Percentiles rank a stretch among this genome's conserved stretches.
Evolutionary conservation across 2,797 vertebrate genomes (phyloP).

Genomic region (Pelochelys cantorii): DNA sequence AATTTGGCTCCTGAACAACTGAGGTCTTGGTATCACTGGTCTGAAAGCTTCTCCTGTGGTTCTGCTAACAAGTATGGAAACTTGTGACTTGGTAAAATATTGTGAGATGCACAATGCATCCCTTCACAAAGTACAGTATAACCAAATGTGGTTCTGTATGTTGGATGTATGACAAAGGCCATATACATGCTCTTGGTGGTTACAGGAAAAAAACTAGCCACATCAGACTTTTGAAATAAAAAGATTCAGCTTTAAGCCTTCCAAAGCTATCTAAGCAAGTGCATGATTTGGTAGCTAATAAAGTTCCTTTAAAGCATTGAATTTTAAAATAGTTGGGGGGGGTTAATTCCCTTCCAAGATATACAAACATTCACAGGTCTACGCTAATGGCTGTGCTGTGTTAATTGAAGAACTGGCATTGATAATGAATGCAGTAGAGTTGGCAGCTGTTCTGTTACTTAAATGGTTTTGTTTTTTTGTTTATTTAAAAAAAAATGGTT

Average conservation of each 20-base stretch:
- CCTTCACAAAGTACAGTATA: fast-evolving
- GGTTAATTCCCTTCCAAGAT: constrained; percentile 26
- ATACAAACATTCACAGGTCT: constrained; percentile 33
- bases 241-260: neutral
- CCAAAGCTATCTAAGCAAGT: neutral
- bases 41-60: neutral
- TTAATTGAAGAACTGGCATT: constrained; percentile 66
- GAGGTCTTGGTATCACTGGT: neutral
- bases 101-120: neutral
- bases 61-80: neutral
- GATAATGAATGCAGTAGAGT: constrained; percentile 60
- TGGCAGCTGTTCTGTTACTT: constrained; percentile 47
- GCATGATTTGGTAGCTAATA: neutral
- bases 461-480: constrained; percentile 40
- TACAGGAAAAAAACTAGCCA: neutral
- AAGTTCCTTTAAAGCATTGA: neutral
- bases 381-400: constrained; percentile 9
- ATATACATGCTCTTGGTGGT: fast-evolving
- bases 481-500: constrained; percentile 36
- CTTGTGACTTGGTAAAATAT: fast-evolving
- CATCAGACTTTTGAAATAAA: neutral
- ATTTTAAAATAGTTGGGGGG: neutral
- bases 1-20: neutral
- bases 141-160: too few species aligned
- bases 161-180: neutral